Percentiles rank a stretch among this genome's conserved stretches.
phyloP scores from a whole-genome alignment of 2,113 vertebrate species.

The Meriones unguiculatus region DNA sequence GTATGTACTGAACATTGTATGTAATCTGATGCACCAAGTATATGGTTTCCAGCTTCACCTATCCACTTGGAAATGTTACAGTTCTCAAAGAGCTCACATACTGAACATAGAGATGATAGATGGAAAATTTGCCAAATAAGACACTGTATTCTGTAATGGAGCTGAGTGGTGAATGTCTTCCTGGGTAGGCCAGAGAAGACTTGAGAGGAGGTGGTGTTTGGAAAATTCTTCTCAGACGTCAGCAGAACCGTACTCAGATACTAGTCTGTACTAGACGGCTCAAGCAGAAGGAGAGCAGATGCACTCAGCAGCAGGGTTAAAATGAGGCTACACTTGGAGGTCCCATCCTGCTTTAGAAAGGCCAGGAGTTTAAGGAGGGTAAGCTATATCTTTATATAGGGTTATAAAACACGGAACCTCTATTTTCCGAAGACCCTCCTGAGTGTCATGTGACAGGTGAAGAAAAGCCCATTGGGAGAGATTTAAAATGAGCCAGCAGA shows the following conservation, averaged over 20 bases:
- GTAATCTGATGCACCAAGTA: not conserved
- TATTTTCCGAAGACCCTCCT: constrained; percentile 3
- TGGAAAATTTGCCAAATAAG: not conserved
- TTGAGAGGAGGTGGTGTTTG: not conserved
- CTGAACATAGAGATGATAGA: not conserved
- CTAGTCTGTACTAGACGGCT: not conserved
- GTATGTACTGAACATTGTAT: not conserved
- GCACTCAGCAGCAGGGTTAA: not conserved
- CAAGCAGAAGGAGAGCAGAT: not conserved
- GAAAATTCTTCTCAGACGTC: not conserved
- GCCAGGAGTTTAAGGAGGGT: not conserved
- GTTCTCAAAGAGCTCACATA: constrained; percentile 14
- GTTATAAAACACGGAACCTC: not conserved
- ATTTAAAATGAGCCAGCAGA: not conserved
- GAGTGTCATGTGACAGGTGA: not conserved
- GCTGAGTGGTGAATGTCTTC: not conserved
- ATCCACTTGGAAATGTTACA: not conserved
- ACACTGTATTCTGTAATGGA: not conserved
- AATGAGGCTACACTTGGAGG: not conserved
- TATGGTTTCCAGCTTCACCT: not conserved
- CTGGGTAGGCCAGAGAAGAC: not conserved
- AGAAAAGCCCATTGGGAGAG: not conserved
- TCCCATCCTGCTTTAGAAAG: not conserved
- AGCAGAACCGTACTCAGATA: not conserved
- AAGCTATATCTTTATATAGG: not conserved